Percentiles rank a stretch among this genome's conserved stretches.
Conservation (phyloP, 1,140 invertebrate genomes). For the Cydia splendana region DNA sequence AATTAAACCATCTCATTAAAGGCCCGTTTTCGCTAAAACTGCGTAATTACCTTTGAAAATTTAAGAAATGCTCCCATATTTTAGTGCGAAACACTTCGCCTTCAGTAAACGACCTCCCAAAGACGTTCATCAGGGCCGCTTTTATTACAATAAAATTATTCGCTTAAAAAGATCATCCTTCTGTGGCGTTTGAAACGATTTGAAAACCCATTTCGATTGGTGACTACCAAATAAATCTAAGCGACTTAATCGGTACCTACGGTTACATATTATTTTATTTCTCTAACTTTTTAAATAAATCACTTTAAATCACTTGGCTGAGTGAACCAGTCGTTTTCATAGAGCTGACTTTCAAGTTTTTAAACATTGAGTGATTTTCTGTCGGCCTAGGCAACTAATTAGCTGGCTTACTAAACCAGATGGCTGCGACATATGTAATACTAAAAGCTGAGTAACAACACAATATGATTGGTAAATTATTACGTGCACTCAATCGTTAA, state of each 20-base stretch:
- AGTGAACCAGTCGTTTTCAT: too few species aligned
- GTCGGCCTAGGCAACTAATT: too few species aligned
- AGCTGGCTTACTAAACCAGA: too few species aligned
- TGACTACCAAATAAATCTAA: neutral
- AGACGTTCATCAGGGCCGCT: slow-evolving; percentile 8
- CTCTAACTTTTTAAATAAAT: too few species aligned
- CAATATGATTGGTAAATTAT: too few species aligned
- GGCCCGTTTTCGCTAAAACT: slow-evolving; percentile 33
- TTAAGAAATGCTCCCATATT: slow-evolving; percentile 34
- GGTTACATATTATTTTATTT: too few species aligned
- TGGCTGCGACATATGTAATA: too few species aligned
- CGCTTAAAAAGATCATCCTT: neutral
- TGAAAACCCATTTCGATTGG: neutral
- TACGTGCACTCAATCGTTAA: too few species aligned
- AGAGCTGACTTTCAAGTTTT: too few species aligned
- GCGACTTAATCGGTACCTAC: neutral
- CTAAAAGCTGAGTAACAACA: too few species aligned
- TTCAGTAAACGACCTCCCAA: slow-evolving; percentile 16
- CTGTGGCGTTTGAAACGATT: neutral
- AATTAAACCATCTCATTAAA: slow-evolving; percentile 41
- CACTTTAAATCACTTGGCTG: too few species aligned
- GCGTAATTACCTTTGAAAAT: slow-evolving; percentile 42
- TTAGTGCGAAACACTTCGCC: slow-evolving; percentile 33
- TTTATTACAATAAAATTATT: slow-evolving; percentile 21
- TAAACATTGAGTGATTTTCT: too few species aligned